Percentiles rank a stretch among this genome's conserved stretches.
Evolutionary conservation across 92 coral and sea anemone species (phyloP).

Genomic region (Palythoa grandis): DNA sequence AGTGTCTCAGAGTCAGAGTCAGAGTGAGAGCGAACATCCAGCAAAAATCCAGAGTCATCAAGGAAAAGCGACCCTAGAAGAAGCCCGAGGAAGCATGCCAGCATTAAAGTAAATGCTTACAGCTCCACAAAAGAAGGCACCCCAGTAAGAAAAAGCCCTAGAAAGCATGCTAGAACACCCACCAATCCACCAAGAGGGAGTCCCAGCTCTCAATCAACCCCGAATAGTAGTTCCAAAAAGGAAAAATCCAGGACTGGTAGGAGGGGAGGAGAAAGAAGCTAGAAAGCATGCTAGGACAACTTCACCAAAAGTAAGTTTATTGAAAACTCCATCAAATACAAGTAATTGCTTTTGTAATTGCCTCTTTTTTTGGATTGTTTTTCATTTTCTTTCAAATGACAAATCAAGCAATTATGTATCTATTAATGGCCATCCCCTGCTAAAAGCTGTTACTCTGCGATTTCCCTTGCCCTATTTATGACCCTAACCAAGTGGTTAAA

Average conservation of each 20-base stretch:
- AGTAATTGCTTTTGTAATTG: no score
- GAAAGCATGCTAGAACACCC: conserved; percentile 8
- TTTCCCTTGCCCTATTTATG: no score
- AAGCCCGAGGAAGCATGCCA: not conserved
- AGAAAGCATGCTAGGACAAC: conserved; percentile 3
- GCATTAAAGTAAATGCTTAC: not conserved
- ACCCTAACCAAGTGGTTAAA: no score
- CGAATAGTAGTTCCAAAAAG: not conserved
- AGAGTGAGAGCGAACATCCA: not conserved
- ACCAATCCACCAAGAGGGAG: not conserved
- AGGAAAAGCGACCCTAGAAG: not conserved
- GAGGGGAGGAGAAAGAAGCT: conserved; percentile 1
- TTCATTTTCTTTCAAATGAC: no score
- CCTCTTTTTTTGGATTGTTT: no score
- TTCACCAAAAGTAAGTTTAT: conserved; percentile 1
- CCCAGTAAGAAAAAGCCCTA: not conserved
- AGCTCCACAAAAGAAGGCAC: conserved; percentile 3
- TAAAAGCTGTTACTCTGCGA: no score
- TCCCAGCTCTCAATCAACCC: not conserved
- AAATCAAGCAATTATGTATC: no score
- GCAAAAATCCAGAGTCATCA: not conserved
- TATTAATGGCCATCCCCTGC: no score
- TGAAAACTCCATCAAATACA: not conserved
- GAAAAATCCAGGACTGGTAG: conserved; percentile 1
- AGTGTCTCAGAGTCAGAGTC: not conserved